Conservation (phyloP, 2,113 vertebrate species). For the Chlorocebus sabaeus region DNA sequence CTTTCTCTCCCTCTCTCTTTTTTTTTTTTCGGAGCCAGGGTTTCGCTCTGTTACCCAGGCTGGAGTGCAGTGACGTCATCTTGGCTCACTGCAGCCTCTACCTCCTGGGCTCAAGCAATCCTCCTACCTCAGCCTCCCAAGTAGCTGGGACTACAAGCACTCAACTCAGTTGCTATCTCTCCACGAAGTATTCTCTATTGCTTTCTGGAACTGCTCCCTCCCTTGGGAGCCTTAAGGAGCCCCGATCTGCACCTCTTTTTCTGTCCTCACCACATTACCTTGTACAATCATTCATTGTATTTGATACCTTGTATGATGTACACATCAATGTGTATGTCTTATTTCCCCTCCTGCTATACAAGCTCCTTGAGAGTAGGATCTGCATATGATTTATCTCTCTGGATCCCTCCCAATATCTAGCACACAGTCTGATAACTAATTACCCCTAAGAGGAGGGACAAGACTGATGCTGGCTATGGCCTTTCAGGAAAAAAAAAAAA, state of each 20-base stretch:
- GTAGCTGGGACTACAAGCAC: too few relatives aligned
- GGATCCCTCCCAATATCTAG: neutral
- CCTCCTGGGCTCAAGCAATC: too few relatives aligned
- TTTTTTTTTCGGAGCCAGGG: too few relatives aligned
- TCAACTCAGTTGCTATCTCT: neutral
- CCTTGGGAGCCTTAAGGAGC: neutral
- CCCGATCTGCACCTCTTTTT: neutral
- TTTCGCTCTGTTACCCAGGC: too few relatives aligned
- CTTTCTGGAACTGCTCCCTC: neutral
- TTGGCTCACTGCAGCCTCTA: too few relatives aligned
- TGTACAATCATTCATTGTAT: neutral
- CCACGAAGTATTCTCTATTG: neutral
- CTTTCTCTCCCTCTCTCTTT: neutral
- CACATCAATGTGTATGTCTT: neutral
- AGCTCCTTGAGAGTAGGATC: neutral
- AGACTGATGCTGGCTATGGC: neutral
- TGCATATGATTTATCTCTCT: slow-evolving; percentile 9
- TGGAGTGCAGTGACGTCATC: too few relatives aligned
- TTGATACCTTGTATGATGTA: too few relatives aligned
- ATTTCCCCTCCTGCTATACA: neutral
- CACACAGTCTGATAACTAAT: neutral
- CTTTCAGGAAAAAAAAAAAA: slow-evolving; percentile 29
- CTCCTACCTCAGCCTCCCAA: too few relatives aligned
- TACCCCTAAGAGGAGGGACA: neutral
- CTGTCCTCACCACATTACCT: neutral